Base-by-base conservation (phyloP, 2,797 vertebrate genomes). In the Centropyge bicolor region DNA sequence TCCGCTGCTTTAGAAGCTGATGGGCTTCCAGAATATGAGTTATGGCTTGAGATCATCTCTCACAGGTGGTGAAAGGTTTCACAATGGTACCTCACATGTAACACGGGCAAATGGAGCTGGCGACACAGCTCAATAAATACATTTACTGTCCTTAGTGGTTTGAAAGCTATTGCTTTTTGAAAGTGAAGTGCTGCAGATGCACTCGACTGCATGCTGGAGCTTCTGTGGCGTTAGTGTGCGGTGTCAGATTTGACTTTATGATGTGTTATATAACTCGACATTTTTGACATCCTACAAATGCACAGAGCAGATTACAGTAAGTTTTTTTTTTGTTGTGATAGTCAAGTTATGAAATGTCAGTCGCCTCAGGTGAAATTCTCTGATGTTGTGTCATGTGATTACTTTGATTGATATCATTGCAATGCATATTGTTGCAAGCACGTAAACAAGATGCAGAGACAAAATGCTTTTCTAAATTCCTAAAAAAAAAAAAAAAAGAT, bases 41-140 rank as follows among this genome's bases (percentile, higher is more conserved):
- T 94, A 93, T 92, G 86, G 83, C 86, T 89, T 74, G 79, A 93
- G 93, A 94, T 94, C 93, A 90, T 93, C 91, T 93, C 94, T 90
- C 90, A 90, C 92, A 90, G 91, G 92, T 90, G 93, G 81, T 84
- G 86, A 91, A 86, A 93, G 90, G 87, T 84, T 80, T 92, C 91
- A 93, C 93, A 93, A 88, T 90, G 90, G 88, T 90, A 88, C 90
- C 88, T 93, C 89, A 90, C 91, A 93, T 89, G 89, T 86, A 88
- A 86, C 86, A 86, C 82, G 68, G 60, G 73, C 81, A 89, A 88
- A 92, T 85, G 87, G 91, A 90, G 88, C 84, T 86, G 54, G 82
- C 76, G 65, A 88, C 90, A 81, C 85, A 83, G 91, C 85, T 92
- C 87, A 91, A 90, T 92, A 91, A 92, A 91, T 91, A 89, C 85